Evolutionary conservation across 2,888 invertebrate species (phyloP).

Genomic region (Tetragonula carbonaria): DNA sequence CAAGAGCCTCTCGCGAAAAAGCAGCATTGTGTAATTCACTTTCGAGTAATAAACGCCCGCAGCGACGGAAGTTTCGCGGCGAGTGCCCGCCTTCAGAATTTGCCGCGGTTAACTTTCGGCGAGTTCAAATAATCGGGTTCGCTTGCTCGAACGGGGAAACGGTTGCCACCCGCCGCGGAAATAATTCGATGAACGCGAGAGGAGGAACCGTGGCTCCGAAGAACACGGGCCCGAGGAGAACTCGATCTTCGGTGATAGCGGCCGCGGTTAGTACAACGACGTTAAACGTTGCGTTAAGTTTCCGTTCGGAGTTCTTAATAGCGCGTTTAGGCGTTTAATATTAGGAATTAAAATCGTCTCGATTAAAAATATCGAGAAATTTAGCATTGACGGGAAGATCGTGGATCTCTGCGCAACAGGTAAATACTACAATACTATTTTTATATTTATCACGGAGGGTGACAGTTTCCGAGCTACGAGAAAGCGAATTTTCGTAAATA

Average conservation of each 20-base stretch:
- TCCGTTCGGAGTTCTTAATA: not conserved
- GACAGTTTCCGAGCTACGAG: not conserved
- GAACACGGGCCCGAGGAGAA: not conserved
- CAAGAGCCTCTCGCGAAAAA: not conserved
- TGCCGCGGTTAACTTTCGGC: slow-evolving; percentile 70
- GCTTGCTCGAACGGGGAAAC: slow-evolving; percentile 37
- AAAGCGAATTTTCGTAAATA: too few relatives aligned
- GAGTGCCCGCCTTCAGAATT: slow-evolving; percentile 60
- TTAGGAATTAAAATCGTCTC: not conserved
- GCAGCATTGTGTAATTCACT: slow-evolving; percentile 67
- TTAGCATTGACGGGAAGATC: accelerated
- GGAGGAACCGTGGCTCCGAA: not conserved
- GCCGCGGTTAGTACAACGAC: not conserved
- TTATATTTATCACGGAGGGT: not conserved
- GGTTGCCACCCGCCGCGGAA: slow-evolving; percentile 21
- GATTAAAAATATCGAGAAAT: not conserved
- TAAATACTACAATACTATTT: not conserved
- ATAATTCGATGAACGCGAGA: slow-evolving; percentile 21
- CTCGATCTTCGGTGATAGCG: not conserved
- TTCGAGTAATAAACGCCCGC: slow-evolving; percentile 64
- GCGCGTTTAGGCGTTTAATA: not conserved
- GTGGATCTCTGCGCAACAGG: not conserved
- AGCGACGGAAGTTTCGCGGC: slow-evolving; percentile 57
- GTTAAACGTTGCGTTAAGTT: not conserved
- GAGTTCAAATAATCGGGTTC: slow-evolving; percentile 67